Evolutionary conservation across 2,888 invertebrate species (phyloP).

Genomic region (Isoperla grammatica): DNA sequence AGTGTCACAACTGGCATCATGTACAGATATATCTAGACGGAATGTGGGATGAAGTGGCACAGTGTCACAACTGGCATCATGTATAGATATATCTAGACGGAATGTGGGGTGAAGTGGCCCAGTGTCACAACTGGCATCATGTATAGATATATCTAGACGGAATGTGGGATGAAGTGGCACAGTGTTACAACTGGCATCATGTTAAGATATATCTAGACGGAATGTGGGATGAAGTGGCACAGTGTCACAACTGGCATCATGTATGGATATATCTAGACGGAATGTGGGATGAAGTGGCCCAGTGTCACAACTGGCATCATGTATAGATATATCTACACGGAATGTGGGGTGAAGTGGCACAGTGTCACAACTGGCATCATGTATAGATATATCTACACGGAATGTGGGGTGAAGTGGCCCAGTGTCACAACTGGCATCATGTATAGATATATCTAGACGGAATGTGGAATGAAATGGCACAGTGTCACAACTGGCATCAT

Average conservation of each 20-base stretch:
- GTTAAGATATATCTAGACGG: too few relatives aligned
- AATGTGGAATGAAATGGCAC: constrained; percentile 11
- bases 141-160: too few relatives aligned
- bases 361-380: neutral
- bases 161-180: constrained; percentile 9
- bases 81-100: too few relatives aligned
- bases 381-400: too few relatives aligned
- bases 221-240: constrained; percentile 9
- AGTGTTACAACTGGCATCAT: neutral
- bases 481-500: neutral
- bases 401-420: constrained; percentile 7
- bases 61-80: neutral
- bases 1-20: neutral
- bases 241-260: neutral
- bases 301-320: neutral
- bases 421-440: neutral
- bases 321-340: too few relatives aligned
- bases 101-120: constrained; percentile 7
- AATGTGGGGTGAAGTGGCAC: constrained; percentile 7
- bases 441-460: too few relatives aligned
- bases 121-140: neutral
- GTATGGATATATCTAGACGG: too few relatives aligned
- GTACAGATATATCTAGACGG: too few relatives aligned
- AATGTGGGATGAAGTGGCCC: constrained; percentile 8
- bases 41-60: constrained; percentile 9